These are phyloP conservation scores for Montifringilla adamsi DNA, from an alignment of 2,113 vertebrate genomes.

Conservation along the genomic window DNA sequence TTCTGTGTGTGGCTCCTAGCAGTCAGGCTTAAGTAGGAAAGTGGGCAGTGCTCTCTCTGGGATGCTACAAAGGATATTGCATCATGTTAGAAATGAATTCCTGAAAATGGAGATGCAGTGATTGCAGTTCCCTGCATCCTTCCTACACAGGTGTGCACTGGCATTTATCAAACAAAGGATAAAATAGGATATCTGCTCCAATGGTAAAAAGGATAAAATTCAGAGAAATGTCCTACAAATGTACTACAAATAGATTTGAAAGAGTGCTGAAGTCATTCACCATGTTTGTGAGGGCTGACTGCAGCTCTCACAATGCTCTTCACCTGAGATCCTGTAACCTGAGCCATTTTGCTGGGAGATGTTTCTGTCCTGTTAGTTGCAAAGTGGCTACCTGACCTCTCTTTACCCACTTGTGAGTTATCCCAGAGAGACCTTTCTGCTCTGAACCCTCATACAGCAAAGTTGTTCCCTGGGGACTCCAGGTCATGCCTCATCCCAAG, in stretches of 20 bases:
- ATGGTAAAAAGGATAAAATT: not conserved
- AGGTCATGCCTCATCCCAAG: not conserved
- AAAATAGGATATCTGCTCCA: not conserved
- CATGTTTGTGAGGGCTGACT: not conserved
- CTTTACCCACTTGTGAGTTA: not conserved
- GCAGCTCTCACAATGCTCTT: not conserved
- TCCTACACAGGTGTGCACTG: not conserved
- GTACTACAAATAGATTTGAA: not conserved
- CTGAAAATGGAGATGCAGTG: not conserved
- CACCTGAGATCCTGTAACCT: not conserved
- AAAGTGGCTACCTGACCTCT: not conserved
- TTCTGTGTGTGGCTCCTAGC: not conserved
- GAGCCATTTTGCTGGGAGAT: not conserved
- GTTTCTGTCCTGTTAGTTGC: not conserved
- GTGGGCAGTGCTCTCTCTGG: not conserved
- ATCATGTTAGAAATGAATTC: not conserved
- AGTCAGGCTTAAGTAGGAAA: not conserved
- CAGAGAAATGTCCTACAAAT: not conserved
- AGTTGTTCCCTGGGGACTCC: not conserved
- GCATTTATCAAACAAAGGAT: not conserved
- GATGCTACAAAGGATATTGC: not conserved
- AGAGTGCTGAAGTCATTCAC: not conserved
- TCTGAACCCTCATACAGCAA: not conserved
- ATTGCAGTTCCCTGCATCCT: not conserved
- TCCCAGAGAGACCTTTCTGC: not conserved